phyloP scores from a whole-genome alignment of 2,888 invertebrate species.

The Agrochola lota region DNA sequence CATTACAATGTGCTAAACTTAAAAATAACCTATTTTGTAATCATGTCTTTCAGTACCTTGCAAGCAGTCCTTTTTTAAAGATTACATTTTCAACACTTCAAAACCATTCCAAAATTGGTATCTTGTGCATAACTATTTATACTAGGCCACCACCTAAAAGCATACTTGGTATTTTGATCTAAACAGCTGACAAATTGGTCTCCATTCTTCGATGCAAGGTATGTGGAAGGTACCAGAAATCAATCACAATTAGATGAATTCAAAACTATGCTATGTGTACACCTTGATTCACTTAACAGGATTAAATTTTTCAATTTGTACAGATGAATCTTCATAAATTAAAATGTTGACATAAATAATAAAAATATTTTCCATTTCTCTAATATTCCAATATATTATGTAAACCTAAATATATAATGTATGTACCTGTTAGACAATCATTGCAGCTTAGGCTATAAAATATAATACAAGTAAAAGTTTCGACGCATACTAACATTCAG shows the following conservation, averaged over 20 bases:
- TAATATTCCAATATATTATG: conserved; percentile 62
- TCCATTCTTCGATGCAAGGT: conserved; percentile 71
- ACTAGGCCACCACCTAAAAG: conserved; percentile 81
- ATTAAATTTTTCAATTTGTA: conserved; percentile 66
- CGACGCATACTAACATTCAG: conserved; percentile 49
- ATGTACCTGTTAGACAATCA: conserved; percentile 58
- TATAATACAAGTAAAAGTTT: conserved; percentile 67
- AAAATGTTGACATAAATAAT: conserved; percentile 64
- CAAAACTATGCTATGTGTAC: conserved; percentile 67
- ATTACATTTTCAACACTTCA: conserved; percentile 71
- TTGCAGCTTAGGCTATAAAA: conserved; percentile 62
- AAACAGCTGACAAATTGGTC: conserved; percentile 63
- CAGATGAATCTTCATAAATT: conserved; percentile 64
- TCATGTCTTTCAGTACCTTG: conserved; percentile 86
- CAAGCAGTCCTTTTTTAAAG: conserved; percentile 83
- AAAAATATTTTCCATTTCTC: conserved; percentile 63
- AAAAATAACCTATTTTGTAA: conserved; percentile 87
- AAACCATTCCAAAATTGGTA: conserved; percentile 65
- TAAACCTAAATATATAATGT: conserved; percentile 65
- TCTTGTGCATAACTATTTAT: conserved; percentile 78
- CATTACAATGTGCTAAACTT: conserved; percentile 90
- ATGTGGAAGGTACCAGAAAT: conserved; percentile 70
- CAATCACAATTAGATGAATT: conserved; percentile 67
- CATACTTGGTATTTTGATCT: conserved; percentile 63
- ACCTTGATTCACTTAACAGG: conserved; percentile 66